Conservation (phyloP, 53 echinoderm and acorn worm species). For the Echinarachnius parma region DNA sequence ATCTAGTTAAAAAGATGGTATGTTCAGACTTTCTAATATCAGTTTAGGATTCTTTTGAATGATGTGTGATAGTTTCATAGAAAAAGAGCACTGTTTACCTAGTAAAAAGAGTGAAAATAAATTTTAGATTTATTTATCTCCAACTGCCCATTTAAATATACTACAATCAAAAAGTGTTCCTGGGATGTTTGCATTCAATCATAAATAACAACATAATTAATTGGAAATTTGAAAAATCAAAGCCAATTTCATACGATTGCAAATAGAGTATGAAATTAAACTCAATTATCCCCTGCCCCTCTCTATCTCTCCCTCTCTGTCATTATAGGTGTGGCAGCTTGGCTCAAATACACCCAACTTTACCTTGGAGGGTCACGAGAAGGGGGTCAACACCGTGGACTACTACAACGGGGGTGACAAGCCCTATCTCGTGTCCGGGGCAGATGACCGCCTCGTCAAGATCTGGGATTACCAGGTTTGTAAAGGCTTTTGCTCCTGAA, state of each 20-base stretch:
- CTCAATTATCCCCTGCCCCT: background rate
- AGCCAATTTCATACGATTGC: background rate
- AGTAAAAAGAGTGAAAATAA: too few relatives aligned
- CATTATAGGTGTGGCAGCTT: conserved; percentile 89
- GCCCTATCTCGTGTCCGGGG: conserved; percentile 92
- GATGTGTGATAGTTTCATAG: too few relatives aligned
- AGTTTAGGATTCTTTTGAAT: too few relatives aligned
- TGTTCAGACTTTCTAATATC: too few relatives aligned
- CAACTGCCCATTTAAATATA: too few relatives aligned
- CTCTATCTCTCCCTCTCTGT: too few relatives aligned
- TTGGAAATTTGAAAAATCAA: background rate
- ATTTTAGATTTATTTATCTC: too few relatives aligned
- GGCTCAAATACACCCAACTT: conserved; percentile 96
- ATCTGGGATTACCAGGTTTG: conserved; percentile 99
- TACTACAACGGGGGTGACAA: conserved; percentile 99
- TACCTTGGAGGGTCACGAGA: conserved; percentile 97
- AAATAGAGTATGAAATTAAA: background rate
- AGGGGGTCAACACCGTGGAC: conserved; percentile 96
- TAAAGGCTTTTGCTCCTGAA: too few relatives aligned
- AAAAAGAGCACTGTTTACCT: too few relatives aligned
- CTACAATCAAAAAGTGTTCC: too few relatives aligned
- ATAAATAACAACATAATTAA: background rate
- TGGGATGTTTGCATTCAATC: too few relatives aligned
- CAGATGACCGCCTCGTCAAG: conserved; percentile 92
- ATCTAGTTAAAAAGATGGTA: too few relatives aligned